A percentile compares a stretch with the other conserved stretches of the same genome.
Conservation (phyloP, 2,797 vertebrate genomes). For the Phyllotis vaccarum region DNA sequence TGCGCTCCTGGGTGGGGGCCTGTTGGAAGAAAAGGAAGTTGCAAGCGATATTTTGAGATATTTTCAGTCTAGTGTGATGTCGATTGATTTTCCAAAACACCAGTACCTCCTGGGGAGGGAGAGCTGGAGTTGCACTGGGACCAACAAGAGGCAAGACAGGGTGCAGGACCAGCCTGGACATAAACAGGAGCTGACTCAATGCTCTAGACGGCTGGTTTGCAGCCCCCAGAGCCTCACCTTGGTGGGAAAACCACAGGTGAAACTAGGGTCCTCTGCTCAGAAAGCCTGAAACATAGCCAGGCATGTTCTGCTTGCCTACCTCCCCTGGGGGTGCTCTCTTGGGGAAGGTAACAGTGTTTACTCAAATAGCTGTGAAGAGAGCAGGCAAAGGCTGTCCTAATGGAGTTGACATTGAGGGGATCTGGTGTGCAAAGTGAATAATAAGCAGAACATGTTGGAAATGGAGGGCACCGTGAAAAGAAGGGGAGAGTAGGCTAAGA, state of each 20-base stretch:
- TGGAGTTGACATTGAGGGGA: not conserved
- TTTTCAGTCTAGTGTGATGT: conserved; percentile 55
- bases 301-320: not conserved
- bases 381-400: not conserved
- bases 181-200: conserved; percentile 63
- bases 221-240: not conserved
- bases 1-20: conserved; percentile 51
- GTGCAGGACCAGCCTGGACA: conserved; percentile 43
- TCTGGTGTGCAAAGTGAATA: not conserved
- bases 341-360: not conserved
- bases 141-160: conserved; percentile 36
- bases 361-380: not conserved
- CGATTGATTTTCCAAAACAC: conserved; percentile 81
- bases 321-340: not conserved
- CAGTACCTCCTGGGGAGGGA: conserved; percentile 42
- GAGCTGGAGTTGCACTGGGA: conserved; percentile 30
- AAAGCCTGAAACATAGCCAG: not conserved
- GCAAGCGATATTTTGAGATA: conserved; percentile 55
- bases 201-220: not conserved
- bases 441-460: not conserved
- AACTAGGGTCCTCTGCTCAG: not conserved
- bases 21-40: conserved; percentile 52
- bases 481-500: not conserved
- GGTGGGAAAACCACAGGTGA: not conserved
- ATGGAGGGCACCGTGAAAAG: not conserved